phyloP scores from a whole-genome alignment of 2,113 vertebrate genomes.

The Vulpes lagopus region DNA sequence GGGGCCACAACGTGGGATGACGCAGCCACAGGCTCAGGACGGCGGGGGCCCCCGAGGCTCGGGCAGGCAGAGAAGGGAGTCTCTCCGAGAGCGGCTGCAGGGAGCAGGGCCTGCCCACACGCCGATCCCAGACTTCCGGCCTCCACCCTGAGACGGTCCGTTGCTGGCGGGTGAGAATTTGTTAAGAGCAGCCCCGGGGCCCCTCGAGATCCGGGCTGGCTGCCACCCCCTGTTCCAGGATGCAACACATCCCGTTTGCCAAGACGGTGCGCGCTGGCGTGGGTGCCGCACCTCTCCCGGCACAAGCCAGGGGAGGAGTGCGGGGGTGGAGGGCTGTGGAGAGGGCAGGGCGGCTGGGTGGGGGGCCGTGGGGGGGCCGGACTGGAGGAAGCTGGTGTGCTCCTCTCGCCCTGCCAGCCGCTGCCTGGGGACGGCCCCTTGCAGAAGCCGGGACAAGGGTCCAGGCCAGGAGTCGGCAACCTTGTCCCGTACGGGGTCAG shows the following conservation, averaged over 20 bases:
- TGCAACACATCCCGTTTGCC: accelerated
- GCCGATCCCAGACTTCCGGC: too few relatives aligned
- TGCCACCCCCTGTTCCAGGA: neutral
- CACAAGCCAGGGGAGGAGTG: neutral
- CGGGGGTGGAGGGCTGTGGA: accelerated
- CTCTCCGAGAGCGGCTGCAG: neutral
- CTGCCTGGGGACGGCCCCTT: neutral
- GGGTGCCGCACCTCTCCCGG: neutral
- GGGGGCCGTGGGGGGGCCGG: accelerated
- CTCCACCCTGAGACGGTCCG: neutral
- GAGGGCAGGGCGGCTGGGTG: accelerated
- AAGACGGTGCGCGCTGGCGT: neutral
- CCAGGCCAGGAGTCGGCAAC: neutral
- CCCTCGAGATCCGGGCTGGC: accelerated
- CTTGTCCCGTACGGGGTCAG: neutral
- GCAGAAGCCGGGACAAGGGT: neutral
- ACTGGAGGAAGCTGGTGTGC: neutral
- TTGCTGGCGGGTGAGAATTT: neutral
- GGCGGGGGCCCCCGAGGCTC: neutral
- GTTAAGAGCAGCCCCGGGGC: accelerated
- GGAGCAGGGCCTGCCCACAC: neutral
- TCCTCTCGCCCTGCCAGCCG: too few relatives aligned
- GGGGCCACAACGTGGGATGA: neutral
- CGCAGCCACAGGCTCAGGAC: neutral
- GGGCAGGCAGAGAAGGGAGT: neutral